These are phyloP conservation scores for Phortica magna DNA, from an alignment of 2,888 invertebrate genomes.

Conservation along the genomic window DNA sequence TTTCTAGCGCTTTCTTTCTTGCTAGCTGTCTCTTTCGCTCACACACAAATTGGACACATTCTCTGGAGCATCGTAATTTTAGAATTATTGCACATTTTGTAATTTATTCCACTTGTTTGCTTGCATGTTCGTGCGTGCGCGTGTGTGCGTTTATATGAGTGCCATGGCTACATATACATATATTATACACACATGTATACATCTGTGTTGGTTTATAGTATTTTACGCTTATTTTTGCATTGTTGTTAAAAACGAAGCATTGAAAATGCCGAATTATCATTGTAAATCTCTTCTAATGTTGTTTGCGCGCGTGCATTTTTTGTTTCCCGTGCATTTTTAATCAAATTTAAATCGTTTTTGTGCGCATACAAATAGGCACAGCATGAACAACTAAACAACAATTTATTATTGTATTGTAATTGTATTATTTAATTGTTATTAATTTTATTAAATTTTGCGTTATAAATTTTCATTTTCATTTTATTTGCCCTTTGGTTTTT, in stretches of 20 bases:
- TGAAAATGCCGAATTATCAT: slow-evolving; percentile 20
- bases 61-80: slow-evolving; percentile 53
- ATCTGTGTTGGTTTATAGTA: slow-evolving; percentile 1
- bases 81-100: slow-evolving; percentile 62
- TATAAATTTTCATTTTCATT: not conserved
- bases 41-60: slow-evolving; percentile 33
- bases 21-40: slow-evolving; percentile 28
- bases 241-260: not conserved
- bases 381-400: slow-evolving; percentile 9
- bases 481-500: not conserved
- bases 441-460: not conserved
- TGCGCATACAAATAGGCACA: not conserved
- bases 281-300: slow-evolving; percentile 29
- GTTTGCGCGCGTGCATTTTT: slow-evolving; percentile 3
- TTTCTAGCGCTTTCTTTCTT: not conserved
- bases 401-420: not conserved
- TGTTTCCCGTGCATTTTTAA: slow-evolving; percentile 13
- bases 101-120: slow-evolving; percentile 61
- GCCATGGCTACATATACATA: not conserved
- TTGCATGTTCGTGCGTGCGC: slow-evolving; percentile 10
- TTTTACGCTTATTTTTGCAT: slow-evolving; percentile 17
- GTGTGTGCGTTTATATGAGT: slow-evolving; percentile 18
- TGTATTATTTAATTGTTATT: not conserved
- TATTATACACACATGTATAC: not conserved
- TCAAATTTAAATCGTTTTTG: slow-evolving; percentile 35